Percentiles rank a stretch among this genome's conserved stretches.
Evolutionary conservation across 2,888 invertebrate genomes (phyloP).

Genomic region (Drosophila eohydei): DNA sequence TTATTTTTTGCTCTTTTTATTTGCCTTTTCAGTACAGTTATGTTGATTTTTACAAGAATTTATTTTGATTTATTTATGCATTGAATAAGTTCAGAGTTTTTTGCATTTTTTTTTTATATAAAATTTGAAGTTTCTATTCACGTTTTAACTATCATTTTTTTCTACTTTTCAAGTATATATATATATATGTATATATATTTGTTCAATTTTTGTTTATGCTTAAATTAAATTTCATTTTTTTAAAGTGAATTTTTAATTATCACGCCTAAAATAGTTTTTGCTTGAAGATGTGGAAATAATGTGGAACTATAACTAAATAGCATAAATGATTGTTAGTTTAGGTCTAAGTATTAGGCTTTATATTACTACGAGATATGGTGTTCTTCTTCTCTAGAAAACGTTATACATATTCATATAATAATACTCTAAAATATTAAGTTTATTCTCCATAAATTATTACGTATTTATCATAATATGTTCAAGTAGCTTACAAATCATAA

Average conservation of each 20-base stretch:
- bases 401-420: conserved; percentile 24
- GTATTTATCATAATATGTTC: conserved; percentile 48
- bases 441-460: conserved; percentile 37
- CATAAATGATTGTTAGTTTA: conserved; percentile 34
- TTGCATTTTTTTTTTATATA: conserved; percentile 20
- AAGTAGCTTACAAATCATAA: conserved; percentile 30
- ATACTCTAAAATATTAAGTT: conserved; percentile 16
- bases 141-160: conserved; percentile 41
- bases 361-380: conserved; percentile 68
- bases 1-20: not conserved
- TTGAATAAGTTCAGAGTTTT: conserved; percentile 23
- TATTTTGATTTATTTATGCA: conserved; percentile 34
- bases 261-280: conserved; percentile 60
- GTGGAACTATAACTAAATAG: conserved; percentile 29
- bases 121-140: conserved; percentile 39
- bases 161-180: conserved; percentile 69
- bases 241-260: conserved; percentile 57
- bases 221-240: conserved; percentile 36
- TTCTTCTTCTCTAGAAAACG: conserved; percentile 51
- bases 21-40: conserved; percentile 35
- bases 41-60: conserved; percentile 45
- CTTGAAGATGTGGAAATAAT: conserved; percentile 12
- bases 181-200: not conserved
- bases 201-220: conserved; percentile 19
- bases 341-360: conserved; percentile 21